Base-by-base conservation (phyloP, 2,113 vertebrate genomes). In the Cranoglanis bouderius region DNA sequence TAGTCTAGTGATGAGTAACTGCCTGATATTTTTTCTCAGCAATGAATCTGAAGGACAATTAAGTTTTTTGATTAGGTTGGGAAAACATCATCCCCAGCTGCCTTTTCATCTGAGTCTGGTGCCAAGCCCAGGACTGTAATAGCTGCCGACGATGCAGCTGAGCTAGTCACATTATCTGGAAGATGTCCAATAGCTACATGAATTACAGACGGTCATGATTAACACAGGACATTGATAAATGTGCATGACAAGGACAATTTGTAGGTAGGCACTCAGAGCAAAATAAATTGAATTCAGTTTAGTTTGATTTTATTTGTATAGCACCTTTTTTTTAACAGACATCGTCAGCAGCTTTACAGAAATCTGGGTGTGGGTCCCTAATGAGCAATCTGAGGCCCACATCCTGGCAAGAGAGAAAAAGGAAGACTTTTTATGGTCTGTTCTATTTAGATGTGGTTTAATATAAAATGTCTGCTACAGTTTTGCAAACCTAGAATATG, bases 201-300 rank as follows among this genome's bases (percentile, higher is more conserved):
- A 83, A 83, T 83, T 83, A 83, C 81, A 83, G 32, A 83, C 21
- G 29, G 55, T 83, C 57, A 61, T 61, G 55, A 61, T 61, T 61
- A 83, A 83, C 81, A 83, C 57, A 29, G 55, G 55, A 61, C 81
- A 83, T n/a, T 83, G 57, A 83, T 61, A 83, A 83, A 83, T 85
- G 61, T 85, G 63, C 49, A 70, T 26, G 63, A 85, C 84, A 85
- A 74, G 65, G 19, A 51, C 43, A 72, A 72, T 83, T 83, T 83
- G 35, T 59, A 83, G 57, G 35, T 26, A 83, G 81, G 57, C 81
- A 83, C 81, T 83, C 35, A 83, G 24, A 85, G 46, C n/a, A 72
- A 85, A 51, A 72, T 85, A 72, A 85, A 72, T 16, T 49, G 21
- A 84, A 19, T 85, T 85, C 61, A 67, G 43, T 21, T 49, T 43